A percentile compares a stretch with the other conserved stretches of the same genome.
These are phyloP conservation scores for Periophthalmodon schlosseri DNA, from an alignment of 2,113 vertebrate genomes.

Conservation along the genomic window DNA sequence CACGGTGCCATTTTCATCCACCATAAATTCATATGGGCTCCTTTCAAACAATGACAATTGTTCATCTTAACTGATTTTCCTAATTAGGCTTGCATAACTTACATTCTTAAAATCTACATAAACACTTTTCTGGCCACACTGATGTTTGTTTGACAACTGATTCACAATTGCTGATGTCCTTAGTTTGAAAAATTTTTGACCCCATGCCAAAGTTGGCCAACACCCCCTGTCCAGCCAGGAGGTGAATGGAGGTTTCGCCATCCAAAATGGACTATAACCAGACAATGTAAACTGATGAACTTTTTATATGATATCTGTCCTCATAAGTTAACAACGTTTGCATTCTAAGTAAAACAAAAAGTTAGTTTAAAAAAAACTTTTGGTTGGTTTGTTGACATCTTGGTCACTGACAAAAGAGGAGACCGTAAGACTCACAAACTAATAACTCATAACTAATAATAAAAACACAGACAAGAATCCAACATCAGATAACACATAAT, in stretches of 20 bases:
- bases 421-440: neutral
- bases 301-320: neutral
- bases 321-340: neutral
- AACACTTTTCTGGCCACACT: neutral
- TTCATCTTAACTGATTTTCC: neutral
- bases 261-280: slow-evolving; percentile 53
- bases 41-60: neutral
- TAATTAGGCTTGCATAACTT: neutral
- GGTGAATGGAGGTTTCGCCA: slow-evolving; percentile 37
- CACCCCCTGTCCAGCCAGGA: slow-evolving; percentile 32
- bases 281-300: slow-evolving; percentile 8
- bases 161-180: slow-evolving; percentile 1
- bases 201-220: slow-evolving; percentile 28
- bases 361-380: neutral
- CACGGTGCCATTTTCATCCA: slow-evolving; percentile 30
- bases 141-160: neutral
- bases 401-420: neutral
- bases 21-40: neutral
- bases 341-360: neutral
- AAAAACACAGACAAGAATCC: neutral
- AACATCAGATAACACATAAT: neutral
- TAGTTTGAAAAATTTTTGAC: neutral
- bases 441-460: neutral
- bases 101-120: neutral
- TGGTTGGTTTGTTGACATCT: neutral